A percentile compares a stretch with the other conserved stretches of the same genome.
phyloP scores from a whole-genome alignment of 2,888 invertebrate genomes.

The Athrips mouffetella region DNA sequence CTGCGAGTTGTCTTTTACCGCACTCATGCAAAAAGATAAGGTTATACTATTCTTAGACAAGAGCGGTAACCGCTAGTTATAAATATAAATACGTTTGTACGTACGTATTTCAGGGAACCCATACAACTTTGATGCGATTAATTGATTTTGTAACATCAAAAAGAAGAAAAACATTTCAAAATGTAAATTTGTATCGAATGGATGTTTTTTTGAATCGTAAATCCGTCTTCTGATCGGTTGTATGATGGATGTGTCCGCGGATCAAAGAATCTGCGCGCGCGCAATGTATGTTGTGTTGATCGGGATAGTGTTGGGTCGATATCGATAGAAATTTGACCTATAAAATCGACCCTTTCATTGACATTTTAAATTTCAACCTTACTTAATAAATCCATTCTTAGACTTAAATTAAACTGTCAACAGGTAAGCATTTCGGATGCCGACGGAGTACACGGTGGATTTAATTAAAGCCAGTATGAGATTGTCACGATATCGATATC shows the following conservation, averaged over 20 bases:
- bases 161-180: constrained; percentile 1
- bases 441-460: too few relatives aligned
- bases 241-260: constrained; percentile 21
- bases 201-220: constrained; percentile 8
- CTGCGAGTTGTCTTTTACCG: too few relatives aligned
- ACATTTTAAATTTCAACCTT: background rate
- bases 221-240: background rate
- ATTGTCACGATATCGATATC: too few relatives aligned
- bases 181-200: constrained; percentile 11
- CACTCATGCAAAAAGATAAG: too few relatives aligned
- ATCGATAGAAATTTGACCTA: too few relatives aligned
- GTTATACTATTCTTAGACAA: too few relatives aligned
- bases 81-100: background rate
- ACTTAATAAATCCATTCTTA: too few relatives aligned
- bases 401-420: too few relatives aligned
- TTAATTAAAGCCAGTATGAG: too few relatives aligned
- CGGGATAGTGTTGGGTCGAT: background rate
- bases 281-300: background rate
- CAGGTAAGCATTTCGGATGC: too few relatives aligned
- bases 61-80: background rate
- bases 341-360: background rate
- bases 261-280: constrained; percentile 19
- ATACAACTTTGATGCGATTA: constrained; percentile 1
- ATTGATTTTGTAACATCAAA: constrained; percentile 6
- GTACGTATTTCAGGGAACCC: background rate